Evolutionary conservation across 2,888 invertebrate species (phyloP), one percentile per base, ranked within the genome.

Genomic region (Rhagonycha fulva): DNA sequence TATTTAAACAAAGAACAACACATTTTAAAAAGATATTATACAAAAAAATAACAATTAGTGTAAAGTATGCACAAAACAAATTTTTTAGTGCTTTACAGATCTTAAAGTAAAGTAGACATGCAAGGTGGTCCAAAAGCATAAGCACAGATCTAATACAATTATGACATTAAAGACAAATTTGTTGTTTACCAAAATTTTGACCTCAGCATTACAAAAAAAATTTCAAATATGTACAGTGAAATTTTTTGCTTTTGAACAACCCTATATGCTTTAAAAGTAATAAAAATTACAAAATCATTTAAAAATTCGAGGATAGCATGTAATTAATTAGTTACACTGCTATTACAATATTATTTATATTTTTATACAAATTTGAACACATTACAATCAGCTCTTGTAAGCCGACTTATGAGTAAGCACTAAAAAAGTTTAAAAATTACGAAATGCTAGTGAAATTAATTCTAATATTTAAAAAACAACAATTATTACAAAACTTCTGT

Each of bases 331-430:
- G 62, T 63, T 69, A 62, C 68, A 63, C 60, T 62, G 62, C 30
- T 68, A 68, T 61, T 47, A 47, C 47, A 47, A 60, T 68, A 23
- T 71, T 74, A 74, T 74, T 66, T 69, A 72, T 72, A 72, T 61
- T 72, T 72, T 72, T 74, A 66, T 76, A 72, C 62, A 71, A 75
- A 75, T 72, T 19, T 75, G 76, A 76, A 76, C 76, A 76, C 76
- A 76, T 73, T 66, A 23, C 69, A 70, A 61, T 66, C 72, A 73
- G 70, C 72, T 76, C 26, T 61, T 66, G 66, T 24, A 72, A 70
- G 69, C 23, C 72, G 72, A 69, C 62, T 66, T 66, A 23, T 30
- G 72, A 19, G 69, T 24, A 62, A 63, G 74, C 30, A 67, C 19
- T 71, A 60, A 32, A 70, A 69, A 63, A 63, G 24, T 68, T 61